Evolutionary conservation across 2,888 invertebrate genomes (phyloP), one percentile per base, ranked within the genome.

Genomic region (Vesta saturnalis): DNA sequence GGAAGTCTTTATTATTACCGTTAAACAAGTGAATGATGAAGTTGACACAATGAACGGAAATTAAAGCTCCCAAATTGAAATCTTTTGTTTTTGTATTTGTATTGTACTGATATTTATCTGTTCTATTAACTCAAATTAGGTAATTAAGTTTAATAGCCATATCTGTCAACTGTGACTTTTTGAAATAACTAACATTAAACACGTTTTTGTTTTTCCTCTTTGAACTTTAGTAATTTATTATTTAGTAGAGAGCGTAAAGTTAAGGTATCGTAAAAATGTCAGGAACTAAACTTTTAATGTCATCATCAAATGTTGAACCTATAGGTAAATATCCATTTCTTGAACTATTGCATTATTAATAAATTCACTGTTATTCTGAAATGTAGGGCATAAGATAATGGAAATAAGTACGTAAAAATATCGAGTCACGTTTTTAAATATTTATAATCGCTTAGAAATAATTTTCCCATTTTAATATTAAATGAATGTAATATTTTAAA

Each of bases 1-100:
- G 56, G 56, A 56, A 56, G 56, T 35, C 30, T 23, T 22, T 21
- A 56, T 56, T 56, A 35, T 56, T 30, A 35, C 35, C 56, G 21
- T 30, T 35, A 56, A 56, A 56, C 8, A 21, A 16, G 6, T 30
- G 30, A 56, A 14, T 30, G 56, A 56, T 22, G 22, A 35, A 30
- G 56, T 56, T 56, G 56, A 56, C 56, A 35, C 22, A 14, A 35
- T 15, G 14, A 56, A 35, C 56, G 56, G 56, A 56, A 35, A 23
- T 56, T 16, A 16, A 56, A 56, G 56, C 16, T n/a, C n/a, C 4
- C 4, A 56, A 56, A 35, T 18, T 49, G 2, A 15, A 49, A 18
- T 49, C 16, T 49, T 49, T 18, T 49, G 47, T 49, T 49, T 49
- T 8, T 18, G 18, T 49, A 49, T 15, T 6, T 49, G n/a, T n/a